These are phyloP conservation scores for Odontamblyopus lacepedii DNA, from an alignment of 2,797 vertebrate genomes.

Conservation along the genomic window DNA sequence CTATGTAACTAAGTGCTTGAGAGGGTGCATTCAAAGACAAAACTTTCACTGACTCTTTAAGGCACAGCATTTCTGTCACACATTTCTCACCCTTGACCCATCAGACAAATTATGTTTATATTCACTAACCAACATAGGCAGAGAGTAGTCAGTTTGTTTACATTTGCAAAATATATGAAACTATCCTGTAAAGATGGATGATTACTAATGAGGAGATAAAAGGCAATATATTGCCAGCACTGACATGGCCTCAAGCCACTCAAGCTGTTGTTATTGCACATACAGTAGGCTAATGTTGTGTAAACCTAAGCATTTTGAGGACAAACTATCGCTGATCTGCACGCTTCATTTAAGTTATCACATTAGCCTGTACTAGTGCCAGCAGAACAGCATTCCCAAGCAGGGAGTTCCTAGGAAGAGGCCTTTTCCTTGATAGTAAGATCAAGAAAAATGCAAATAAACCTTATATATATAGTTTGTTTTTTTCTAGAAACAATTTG, in stretches of 20 bases:
- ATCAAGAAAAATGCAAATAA: conserved; percentile 18
- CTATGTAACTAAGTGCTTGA: not conserved
- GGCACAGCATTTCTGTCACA: conserved; percentile 38
- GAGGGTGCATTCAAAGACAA: conserved; percentile 9
- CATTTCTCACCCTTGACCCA: conserved; percentile 50
- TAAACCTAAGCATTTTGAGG: conserved; percentile 22
- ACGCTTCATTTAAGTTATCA: conserved; percentile 36
- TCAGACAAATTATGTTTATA: conserved; percentile 7
- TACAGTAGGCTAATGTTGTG: conserved; percentile 3
- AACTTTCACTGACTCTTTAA: conserved; percentile 30
- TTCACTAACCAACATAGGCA: conserved; percentile 11
- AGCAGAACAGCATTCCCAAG: conserved; percentile 62
- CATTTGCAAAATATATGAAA: not conserved
- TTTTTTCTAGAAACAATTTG: not conserved
- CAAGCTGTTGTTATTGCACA: not conserved
- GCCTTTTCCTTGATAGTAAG: conserved; percentile 48
- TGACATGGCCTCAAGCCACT: not conserved
- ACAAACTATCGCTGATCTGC: conserved; percentile 22
- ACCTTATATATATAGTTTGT: not conserved
- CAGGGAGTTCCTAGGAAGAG: conserved; percentile 60
- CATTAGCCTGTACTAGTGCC: conserved; percentile 43
- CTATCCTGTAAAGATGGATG: not conserved
- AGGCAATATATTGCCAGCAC: not conserved
- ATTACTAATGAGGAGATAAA: not conserved
- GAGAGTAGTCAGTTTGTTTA: not conserved